Evolutionary conservation across 2,113 vertebrate genomes (phyloP).

Genomic region (Cyrtonyx montezumae): DNA sequence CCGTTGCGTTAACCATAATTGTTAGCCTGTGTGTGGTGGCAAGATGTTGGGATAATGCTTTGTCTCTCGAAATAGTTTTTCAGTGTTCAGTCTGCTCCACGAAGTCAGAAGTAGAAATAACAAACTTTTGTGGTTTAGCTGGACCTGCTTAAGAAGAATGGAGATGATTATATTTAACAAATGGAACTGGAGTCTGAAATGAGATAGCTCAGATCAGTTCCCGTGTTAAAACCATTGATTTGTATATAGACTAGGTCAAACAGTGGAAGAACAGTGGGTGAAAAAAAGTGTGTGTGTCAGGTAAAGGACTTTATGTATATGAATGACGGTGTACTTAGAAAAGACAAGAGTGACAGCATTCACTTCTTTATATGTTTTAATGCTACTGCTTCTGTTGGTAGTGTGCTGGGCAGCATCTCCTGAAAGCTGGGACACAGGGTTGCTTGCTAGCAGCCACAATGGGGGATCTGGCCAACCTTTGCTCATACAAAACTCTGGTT

Average conservation of each 20-base stretch:
- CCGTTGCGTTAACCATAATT: constrained; percentile 74
- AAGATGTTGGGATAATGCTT: constrained; percentile 11
- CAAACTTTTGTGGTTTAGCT: not conserved
- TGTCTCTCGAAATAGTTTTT: constrained; percentile 34
- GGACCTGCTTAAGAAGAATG: not conserved
- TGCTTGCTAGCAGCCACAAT: accelerated
- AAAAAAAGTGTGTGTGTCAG: not conserved
- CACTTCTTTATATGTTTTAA: not conserved
- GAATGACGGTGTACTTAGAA: not conserved
- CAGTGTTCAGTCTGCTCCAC: not conserved
- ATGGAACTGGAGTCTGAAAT: not conserved
- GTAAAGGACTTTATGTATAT: not conserved
- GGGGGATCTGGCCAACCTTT: not conserved
- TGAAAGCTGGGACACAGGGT: not conserved
- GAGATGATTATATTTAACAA: not conserved
- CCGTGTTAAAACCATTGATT: not conserved
- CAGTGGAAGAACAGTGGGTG: not conserved
- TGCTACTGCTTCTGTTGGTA: not conserved
- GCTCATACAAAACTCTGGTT: not conserved
- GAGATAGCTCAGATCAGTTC: not conserved
- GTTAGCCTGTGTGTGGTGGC: constrained; percentile 38
- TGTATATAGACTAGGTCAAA: not conserved
- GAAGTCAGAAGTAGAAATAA: not conserved
- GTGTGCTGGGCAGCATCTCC: not conserved
- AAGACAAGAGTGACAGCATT: not conserved